Percentiles rank a stretch among this genome's conserved stretches.
Conservation (phyloP, 2,113 vertebrate genomes). For the Tupaia tana region DNA sequence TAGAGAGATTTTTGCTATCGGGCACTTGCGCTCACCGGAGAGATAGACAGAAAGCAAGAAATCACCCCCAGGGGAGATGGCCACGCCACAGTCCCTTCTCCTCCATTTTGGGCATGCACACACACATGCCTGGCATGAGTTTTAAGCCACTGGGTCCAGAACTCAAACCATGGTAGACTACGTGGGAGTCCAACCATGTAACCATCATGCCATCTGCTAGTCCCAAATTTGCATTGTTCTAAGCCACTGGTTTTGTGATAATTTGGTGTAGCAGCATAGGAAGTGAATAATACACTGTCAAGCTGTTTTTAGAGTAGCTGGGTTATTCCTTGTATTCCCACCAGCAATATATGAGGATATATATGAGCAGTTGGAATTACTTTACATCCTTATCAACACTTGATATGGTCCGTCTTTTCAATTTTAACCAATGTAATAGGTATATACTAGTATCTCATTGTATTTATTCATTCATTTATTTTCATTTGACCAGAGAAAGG, state of each 20-base stretch:
- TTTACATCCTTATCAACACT: background rate
- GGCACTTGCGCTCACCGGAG: too few relatives aligned
- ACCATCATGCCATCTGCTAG: too few relatives aligned
- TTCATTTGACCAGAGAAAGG: too few relatives aligned
- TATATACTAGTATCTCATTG: background rate
- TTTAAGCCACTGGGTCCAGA: too few relatives aligned
- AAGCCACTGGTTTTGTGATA: slow-evolving; percentile 15
- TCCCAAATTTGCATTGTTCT: background rate
- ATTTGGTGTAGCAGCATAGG: background rate
- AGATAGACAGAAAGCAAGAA: too few relatives aligned
- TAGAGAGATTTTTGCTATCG: too few relatives aligned
- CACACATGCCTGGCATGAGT: too few relatives aligned
- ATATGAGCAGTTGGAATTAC: background rate
- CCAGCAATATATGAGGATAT: background rate
- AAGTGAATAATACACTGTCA: background rate
- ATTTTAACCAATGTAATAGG: background rate
- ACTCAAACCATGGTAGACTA: too few relatives aligned
- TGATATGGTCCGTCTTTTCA: background rate
- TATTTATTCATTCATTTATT: background rate
- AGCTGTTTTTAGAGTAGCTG: slow-evolving; percentile 26
- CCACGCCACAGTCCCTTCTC: too few relatives aligned
- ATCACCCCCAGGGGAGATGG: too few relatives aligned
- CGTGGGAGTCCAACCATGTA: too few relatives aligned
- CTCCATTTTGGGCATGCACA: too few relatives aligned
- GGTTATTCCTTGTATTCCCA: slow-evolving; percentile 2